These are phyloP conservation scores for Anarhynchus alexandrinus DNA, from an alignment of 2,113 vertebrate genomes.

Conservation along the genomic window DNA sequence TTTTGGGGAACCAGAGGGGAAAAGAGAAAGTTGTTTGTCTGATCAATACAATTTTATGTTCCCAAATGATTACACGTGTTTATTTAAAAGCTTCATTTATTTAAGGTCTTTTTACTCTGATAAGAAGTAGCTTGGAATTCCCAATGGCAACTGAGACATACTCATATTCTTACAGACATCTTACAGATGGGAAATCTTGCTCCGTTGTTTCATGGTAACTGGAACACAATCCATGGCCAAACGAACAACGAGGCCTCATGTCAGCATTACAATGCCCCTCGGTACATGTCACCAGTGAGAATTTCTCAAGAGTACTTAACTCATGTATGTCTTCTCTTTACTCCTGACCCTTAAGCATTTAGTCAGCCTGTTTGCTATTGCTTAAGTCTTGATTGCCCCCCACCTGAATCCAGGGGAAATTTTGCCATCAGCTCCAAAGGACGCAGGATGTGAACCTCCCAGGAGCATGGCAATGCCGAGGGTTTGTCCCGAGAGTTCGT, in stretches of 20 bases:
- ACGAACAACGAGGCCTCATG: not conserved
- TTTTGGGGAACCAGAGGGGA: not conserved
- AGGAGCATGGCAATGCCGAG: not conserved
- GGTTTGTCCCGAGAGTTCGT: not conserved
- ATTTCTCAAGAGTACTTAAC: conserved; percentile 12
- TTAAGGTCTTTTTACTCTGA: conserved; percentile 33
- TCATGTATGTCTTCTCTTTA: not conserved
- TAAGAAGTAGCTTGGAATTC: conserved; percentile 35
- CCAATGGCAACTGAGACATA: not conserved
- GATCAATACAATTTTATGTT: not conserved
- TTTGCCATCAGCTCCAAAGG: not conserved
- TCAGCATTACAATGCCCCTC: not conserved
- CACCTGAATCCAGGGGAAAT: not conserved
- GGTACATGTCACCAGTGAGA: not conserved
- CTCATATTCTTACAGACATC: not conserved
- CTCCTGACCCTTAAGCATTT: not conserved
- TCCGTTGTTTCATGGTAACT: not conserved
- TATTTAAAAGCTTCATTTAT: not conserved
- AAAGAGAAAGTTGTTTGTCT: not conserved
- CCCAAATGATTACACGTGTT: conserved; percentile 38
- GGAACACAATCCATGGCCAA: conserved; percentile 8
- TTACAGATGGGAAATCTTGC: not conserved
- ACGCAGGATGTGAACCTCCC: not conserved
- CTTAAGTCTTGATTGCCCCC: not conserved
- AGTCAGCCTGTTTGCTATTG: conserved; percentile 1